Base-by-base conservation (phyloP, 2,113 vertebrate species). In the Orthonyx spaldingii region DNA sequence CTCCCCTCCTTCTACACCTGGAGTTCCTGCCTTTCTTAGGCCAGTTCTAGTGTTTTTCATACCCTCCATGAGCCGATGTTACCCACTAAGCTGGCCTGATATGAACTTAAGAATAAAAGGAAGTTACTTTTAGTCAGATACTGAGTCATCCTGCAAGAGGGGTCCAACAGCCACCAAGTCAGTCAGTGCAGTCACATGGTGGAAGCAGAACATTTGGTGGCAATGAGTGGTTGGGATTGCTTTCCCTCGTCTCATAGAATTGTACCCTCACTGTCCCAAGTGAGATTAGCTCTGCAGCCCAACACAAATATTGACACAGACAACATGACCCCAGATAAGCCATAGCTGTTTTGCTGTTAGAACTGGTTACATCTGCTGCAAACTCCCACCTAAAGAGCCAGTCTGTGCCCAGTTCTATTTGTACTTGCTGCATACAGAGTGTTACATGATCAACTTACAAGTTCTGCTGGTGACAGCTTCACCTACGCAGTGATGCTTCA, bases 161-260 rank as follows among this genome's bases (percentile, higher is more conserved):
- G 22, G 13, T 46, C 32, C n/a, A 79, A 60, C 16, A 76, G 39
- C 53, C 35, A 76, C 41, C 27, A 76, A 33, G 15, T 49, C 53
- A 4, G 1, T 10, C 70, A 53, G 9, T 7, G 12, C 2, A 69
- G 50, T 61, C 77, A 44, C 1, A 1, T 3, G 22, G 39, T 35
- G 30, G 16, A 26, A 59, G 23, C 46, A 66, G 76, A 89, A 65
- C 32, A 66, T 4, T 41, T 46, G 28, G 49, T 65, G 28, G 50
- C 2, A 4, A 65, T 41, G 13, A 81, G 26, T 37, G 56, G 13
- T 42, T 57, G 23, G 44, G 49, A 87, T 22, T 64, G 27, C 49
- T 93, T 68, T 37, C 72, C 33, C 12, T 68, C 52, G 35, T 55
- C 32, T 66, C 27, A 42, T 17, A 44, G 32, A 56, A 72, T 18